Base-by-base conservation (phyloP, 1,140 invertebrate species). In the Tribolium castaneum region DNA sequence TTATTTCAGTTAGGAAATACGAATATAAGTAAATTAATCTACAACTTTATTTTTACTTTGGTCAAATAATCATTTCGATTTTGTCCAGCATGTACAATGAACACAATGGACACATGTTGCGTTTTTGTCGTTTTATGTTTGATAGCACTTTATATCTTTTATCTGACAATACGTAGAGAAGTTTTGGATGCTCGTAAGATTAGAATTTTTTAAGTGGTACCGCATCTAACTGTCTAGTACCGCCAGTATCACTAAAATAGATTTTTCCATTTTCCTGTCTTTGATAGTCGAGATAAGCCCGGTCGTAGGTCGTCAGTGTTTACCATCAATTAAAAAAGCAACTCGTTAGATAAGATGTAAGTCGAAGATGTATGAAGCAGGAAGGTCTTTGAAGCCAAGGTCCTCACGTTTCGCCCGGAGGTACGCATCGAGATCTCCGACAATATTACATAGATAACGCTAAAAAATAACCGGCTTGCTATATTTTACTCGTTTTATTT, bases 391-490 rank as follows among this genome's bases (percentile, higher is more conserved):
- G 30, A 22, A 66, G 62, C 66, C 76, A 71, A 77, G 70, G 76
- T 71, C 70, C 76, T 77, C 76, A 77, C 76, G 76, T 72, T 56
- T 70, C 45, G 70, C 76, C 76, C 34, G 16, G 14, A 54, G 70
- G 73, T 75, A 77, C 71, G 73, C 70, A 74, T 77, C 75, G 76
- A 77, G 59, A 79, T 79, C 59, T 79, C 77, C 62, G 54, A 72
- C 78, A 22, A 50, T 72, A 76, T 78, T 78, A 75, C 59, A 39
- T 70, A 78, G 54, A 78, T 78, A 78, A 50, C 54, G 70, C 59
- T 75, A 70, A 74, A 78, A 78, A 78, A 78, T 73, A 77, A 76
- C 75, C 59, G 59, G 59, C 59, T 76, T 19, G 50, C 73, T 56
- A 12, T 62, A 66, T 76, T 66, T 66, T 76, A 76, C 75, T 66